phyloP scores from a whole-genome alignment of 2,888 invertebrate species.

The Drosophila sordidapex region DNA sequence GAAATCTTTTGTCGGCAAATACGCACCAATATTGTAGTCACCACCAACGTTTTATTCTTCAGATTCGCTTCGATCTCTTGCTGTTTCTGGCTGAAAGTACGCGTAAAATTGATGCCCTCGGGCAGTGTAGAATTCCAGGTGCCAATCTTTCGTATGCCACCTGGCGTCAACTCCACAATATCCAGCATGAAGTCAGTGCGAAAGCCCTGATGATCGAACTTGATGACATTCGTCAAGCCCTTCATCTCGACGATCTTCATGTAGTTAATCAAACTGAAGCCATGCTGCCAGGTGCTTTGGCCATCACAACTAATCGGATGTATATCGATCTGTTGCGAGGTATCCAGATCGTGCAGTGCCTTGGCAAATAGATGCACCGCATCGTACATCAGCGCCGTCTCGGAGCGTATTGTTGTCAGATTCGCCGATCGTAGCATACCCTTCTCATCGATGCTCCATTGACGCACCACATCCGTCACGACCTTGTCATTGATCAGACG shows the following conservation, averaged over 20 bases:
- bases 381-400: conserved; percentile 98
- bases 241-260: conserved; percentile 98
- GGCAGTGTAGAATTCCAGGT: conserved; percentile 92
- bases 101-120: conserved; percentile 94
- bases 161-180: conserved; percentile 94
- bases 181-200: conserved; percentile 96
- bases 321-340: conserved; percentile 95
- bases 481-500: conserved; percentile 95
- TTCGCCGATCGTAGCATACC: conserved; percentile 87
- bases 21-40: conserved; percentile 95
- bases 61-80: conserved; percentile 95
- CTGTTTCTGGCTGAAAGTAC: conserved; percentile 93
- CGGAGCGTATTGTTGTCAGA: conserved; percentile 86
- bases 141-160: conserved; percentile 93
- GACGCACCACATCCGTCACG: conserved; percentile 91
- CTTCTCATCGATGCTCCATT: conserved; percentile 92
- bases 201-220: conserved; percentile 97
- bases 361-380: conserved; percentile 97
- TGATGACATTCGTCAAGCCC: conserved; percentile 96
- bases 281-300: conserved; percentile 96
- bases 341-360: conserved; percentile 95
- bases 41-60: conserved; percentile 95
- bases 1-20: neutral
- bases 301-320: conserved; percentile 94
- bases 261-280: conserved; percentile 97